Base-by-base conservation (phyloP, 2,888 invertebrate species). In the Diarsia brunnea region DNA sequence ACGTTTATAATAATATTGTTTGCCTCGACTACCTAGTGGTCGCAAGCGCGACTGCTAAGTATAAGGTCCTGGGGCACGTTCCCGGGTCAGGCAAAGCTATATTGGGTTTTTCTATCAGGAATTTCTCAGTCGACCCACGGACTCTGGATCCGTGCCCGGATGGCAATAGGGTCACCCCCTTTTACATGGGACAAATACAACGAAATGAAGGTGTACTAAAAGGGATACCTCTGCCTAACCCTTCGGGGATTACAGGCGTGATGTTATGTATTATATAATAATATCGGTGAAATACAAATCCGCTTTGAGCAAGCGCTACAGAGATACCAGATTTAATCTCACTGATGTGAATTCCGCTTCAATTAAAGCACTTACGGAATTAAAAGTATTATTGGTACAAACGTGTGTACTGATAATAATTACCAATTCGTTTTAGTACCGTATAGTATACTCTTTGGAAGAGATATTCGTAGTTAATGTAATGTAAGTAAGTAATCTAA, bases 281-380 rank as follows among this genome's bases (percentile, higher is more conserved):
- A 51, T n/a, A 24, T 10, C 12, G 24, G 1, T 45, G 1, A 14
- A 64, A 38, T 51, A 14, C 43, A 10, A 55, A 77, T 43, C 2
- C 16, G 8, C 19, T 53, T 68, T 27, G 19, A 53, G 2, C 38
- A 77, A 53, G 31, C 38, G 12, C 21, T 38, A 43, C n/a, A 47
- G 11, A n/a, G 8, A 47, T 78, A n/a, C 19, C 27, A 1, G 11
- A 43, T 69, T 63, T 64, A 55, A 77, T 70, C 63, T 49, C 49
- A 49, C 63, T 43, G 16, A 63, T 49, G 69, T 60, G 63, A 31
- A 78, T 69, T 49, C 24, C 21, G 16, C 14, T 49, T 21, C 53
- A 43, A 63, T 55, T 49, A 24, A 24, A 3, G 53, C 51, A 61
- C 63, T 69, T 55, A 55, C 38, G 27, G n/a, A 43, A 78, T 69